Evolutionary conservation across 1,140 invertebrate species (phyloP), one percentile per base, ranked within the genome.

Genomic region (Rhagoletis zephyria): DNA sequence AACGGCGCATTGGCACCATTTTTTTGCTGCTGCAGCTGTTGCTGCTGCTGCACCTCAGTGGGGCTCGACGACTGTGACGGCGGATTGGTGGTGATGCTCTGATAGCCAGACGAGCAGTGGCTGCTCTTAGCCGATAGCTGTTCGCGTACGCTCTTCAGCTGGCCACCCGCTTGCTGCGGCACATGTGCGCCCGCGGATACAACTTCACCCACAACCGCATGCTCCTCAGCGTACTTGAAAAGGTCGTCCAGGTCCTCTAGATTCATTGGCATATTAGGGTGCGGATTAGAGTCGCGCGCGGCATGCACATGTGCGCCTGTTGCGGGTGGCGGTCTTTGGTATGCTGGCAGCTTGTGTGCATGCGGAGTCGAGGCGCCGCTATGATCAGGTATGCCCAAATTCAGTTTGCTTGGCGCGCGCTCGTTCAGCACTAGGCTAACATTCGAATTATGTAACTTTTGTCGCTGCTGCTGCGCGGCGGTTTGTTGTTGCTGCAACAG

Each of bases 11-110:
- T 74, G 14, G 14, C 19, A 9, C 64, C 19, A 19, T 10, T 30
- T 40, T 48, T 61, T 67, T 56, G 64, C 42, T 87, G 87, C 40
- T 85, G 61, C 10, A 19, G 48, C 77, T 87, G 88, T 87, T 89
- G 67, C 56, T 56, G 64, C 40, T 87, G 87, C 63, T 87, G 74
- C 10, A 59, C 60, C 77, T 98, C 97, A 3, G 97, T 96, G n/a
- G 97, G 97, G 91, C 97, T 97, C 89, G 96, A 97, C 87, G 97
- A 97, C 92, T 97, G 97, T 90, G 97, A 97, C 92, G 97, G 97
- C 88, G 91, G 91, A 91, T 92, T 92, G 6, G 97, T 97, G 4
- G 96, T 96, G 90, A 97, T 97, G 89, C 97, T 97, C 93, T 98
- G 97, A 91, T 98, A 98, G 2, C 97, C 97, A 96, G 87, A 97